Conservation (phyloP, 1,140 invertebrate species). For the Conus betulinus region DNA sequence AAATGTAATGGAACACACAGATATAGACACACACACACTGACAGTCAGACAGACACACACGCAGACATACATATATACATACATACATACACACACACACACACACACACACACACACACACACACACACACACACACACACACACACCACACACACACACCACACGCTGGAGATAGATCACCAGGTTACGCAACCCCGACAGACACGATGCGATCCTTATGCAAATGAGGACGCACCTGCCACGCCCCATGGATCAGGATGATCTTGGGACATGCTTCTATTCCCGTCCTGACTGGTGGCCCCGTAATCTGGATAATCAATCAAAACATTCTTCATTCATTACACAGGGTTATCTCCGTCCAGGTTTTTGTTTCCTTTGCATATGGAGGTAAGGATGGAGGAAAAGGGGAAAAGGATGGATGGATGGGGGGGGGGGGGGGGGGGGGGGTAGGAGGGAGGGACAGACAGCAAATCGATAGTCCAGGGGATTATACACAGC, state of each 20-base stretch:
- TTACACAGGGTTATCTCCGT: too few relatives aligned
- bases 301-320: constrained; percentile 32
- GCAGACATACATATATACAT: background rate
- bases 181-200: too few relatives aligned
- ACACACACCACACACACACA: too few relatives aligned
- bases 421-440: too few relatives aligned
- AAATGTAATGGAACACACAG: background rate
- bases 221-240: constrained; percentile 12
- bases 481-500: too few relatives aligned
- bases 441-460: too few relatives aligned
- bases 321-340: too few relatives aligned
- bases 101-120: background rate
- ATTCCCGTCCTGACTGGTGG: constrained; percentile 11
- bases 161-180: background rate
- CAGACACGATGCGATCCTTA: background rate
- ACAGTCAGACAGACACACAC: constrained; percentile 18
- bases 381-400: too few relatives aligned
- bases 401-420: too few relatives aligned
- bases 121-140: background rate
- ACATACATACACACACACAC: constrained; percentile 7
- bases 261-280: constrained; percentile 5
- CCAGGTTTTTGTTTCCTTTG: too few relatives aligned
- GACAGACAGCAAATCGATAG: too few relatives aligned
- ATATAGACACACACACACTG: background rate
- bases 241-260: constrained; percentile 22